phyloP scores from a whole-genome alignment of 2,888 invertebrate species.

The Tanypteryx hageni region DNA sequence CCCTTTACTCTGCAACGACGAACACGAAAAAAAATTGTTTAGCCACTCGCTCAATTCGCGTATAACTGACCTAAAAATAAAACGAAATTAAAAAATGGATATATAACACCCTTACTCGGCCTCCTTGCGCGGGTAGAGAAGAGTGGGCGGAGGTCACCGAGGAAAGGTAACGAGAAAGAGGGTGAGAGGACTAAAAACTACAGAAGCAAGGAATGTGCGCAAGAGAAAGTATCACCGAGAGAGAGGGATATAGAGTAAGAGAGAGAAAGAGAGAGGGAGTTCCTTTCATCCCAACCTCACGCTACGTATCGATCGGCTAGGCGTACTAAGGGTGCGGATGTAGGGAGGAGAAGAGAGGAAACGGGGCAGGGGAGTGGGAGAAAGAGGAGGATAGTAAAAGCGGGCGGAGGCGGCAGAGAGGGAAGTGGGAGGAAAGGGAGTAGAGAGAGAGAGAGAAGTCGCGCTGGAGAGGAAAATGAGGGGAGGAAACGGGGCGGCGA shows the following conservation, averaged over 20 bases:
- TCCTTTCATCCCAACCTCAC: slow-evolving; percentile 57
- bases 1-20: not conserved
- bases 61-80: slow-evolving; percentile 41
- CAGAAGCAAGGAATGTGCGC: not conserved
- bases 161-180: slow-evolving; percentile 30
- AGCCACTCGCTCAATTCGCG: not conserved
- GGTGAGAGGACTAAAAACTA: not conserved
- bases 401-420: not conserved
- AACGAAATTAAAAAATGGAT: slow-evolving; percentile 55
- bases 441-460: not conserved
- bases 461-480: not conserved
- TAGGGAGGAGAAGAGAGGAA: not conserved
- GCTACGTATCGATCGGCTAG: slow-evolving; percentile 59
- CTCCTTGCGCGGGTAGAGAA: not conserved
- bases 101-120: not conserved
- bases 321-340: slow-evolving; percentile 48
- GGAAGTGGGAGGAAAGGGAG: not conserved
- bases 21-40: slow-evolving; percentile 29
- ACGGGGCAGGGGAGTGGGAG: not conserved
- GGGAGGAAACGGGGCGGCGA: not conserved
- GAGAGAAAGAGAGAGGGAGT: not conserved
- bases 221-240: not conserved
- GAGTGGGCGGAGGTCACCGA: slow-evolving; percentile 46
- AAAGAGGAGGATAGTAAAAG: not conserved
- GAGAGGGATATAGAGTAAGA: not conserved